Evolutionary conservation across 2,113 vertebrate species (phyloP).

Genomic region (Cariama cristata): DNA sequence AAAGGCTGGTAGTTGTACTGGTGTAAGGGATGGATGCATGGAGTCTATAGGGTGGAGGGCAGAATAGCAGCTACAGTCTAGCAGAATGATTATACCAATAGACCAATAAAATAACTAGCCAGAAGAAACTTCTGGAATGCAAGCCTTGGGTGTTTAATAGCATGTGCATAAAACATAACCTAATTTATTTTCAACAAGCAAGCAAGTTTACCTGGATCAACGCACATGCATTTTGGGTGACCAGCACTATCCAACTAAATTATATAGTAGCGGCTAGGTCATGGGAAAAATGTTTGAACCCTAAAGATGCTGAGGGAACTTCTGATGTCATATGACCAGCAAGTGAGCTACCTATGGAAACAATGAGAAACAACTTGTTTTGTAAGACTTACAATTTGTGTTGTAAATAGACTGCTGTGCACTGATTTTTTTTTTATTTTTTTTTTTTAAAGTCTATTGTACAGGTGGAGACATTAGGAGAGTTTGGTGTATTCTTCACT

Average conservation of each 20-base stretch:
- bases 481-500: slow-evolving; percentile 98
- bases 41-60: not conserved
- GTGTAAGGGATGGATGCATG: not conserved
- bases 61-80: not conserved
- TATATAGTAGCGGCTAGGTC: not conserved
- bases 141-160: not conserved
- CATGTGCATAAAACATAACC: not conserved
- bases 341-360: not conserved
- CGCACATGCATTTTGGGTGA: not conserved
- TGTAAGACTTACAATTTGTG: not conserved
- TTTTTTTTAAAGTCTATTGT: slow-evolving; percentile 87
- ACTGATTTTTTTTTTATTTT: not conserved
- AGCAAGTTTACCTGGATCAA: not conserved
- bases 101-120: not conserved
- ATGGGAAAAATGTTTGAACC: not conserved
- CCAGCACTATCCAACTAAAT: not conserved
- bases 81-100: not conserved
- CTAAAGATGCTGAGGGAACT: not conserved
- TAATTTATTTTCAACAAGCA: not conserved
- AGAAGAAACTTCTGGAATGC: not conserved
- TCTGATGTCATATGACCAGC: not conserved
- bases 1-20: not conserved
- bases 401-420: not conserved
- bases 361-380: not conserved
- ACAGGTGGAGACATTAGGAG: slow-evolving; percentile 95